Base-by-base conservation (phyloP, 2,113 vertebrate species). In the Sialia sialis region DNA sequence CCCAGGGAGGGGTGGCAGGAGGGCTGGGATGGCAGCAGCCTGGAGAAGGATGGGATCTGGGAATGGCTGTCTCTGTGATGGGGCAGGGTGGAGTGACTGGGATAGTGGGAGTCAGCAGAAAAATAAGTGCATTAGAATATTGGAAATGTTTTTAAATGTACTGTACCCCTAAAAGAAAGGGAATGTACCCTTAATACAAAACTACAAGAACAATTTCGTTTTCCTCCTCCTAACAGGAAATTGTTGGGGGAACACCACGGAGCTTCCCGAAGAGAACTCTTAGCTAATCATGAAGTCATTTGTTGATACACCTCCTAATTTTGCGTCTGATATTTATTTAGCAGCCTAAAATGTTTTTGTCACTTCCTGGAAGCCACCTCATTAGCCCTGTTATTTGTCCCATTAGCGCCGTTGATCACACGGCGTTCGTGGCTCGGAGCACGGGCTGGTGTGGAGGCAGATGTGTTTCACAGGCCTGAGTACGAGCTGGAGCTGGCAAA, bases 401-500 rank as follows among this genome's bases (percentile, higher is more conserved):
- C 43, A n/a, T 95, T 76, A 89, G 25, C 17, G 11, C 6, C 15
- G 67, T 16, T 58, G 76, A 48, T 84, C 30, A 2, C 30, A 36
- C 30, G 5, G 73, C 13, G 58, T 13, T 52, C 0, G 19, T 38
- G 30, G 76, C 84, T 88, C 10, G 8, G 88, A 63, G 90, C 76
- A 16, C 0, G 19, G 68, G 46, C 74, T 52, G 81, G 16, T 44
- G 46, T 16, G 67, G 66, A 90, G 84, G n/a, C 94, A 91, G 86
- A 86, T 69, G 74, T 43, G 79, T 44, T 55, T 19, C 92, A 76
- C 89, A 16, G 87, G 63, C 79, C 93, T 7, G 32, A 67, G 76
- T n/a, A 54, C 26, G 49, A 94, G 75, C 94, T 51, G 76, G 41
- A 89, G 92, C 94, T 93, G 92, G 96, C 79, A 87, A 95, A 96